phyloP scores from a whole-genome alignment of 1,140 invertebrate species.

The Phymorhynchus buccinoides region DNA sequence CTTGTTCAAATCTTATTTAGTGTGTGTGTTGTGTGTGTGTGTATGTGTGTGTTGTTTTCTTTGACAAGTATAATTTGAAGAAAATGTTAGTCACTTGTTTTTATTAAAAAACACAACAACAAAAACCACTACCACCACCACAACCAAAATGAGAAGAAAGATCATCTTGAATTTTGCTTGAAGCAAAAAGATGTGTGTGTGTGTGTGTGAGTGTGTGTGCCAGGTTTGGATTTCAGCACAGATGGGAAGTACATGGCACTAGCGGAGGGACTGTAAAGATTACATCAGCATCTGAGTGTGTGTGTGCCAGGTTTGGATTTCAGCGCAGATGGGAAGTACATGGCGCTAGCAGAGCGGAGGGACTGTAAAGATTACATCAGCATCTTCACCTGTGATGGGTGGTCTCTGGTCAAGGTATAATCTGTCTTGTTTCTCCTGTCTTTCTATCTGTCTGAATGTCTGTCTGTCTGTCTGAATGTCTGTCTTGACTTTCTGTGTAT shows the following conservation, averaged over 20 bases:
- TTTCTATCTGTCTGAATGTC: no score
- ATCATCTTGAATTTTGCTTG: no score
- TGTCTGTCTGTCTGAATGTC: neutral
- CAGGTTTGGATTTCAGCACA: slow-evolving; percentile 70
- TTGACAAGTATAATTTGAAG: no score
- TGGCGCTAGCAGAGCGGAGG: slow-evolving; percentile 74
- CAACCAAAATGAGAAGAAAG: no score
- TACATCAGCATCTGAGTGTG: slow-evolving; percentile 72
- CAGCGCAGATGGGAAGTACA: slow-evolving; percentile 71
- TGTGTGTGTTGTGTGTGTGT: no score
- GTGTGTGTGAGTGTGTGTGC: slow-evolving; percentile 36
- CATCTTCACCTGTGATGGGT: slow-evolving; percentile 73
- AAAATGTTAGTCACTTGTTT: no score
- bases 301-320: slow-evolving; percentile 67
- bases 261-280: slow-evolving; percentile 75
- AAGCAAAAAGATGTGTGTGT: no score
- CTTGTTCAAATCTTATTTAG: no score
- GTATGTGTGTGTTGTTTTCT: neutral
- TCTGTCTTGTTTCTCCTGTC: neutral
- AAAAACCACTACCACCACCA: no score
- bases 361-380: slow-evolving; percentile 75
- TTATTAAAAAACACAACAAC: no score
- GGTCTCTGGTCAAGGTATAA: slow-evolving; percentile 74
- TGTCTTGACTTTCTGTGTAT: neutral
- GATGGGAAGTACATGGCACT: slow-evolving; percentile 74